Evolutionary conservation across 2,888 invertebrate genomes (phyloP).

Genomic region (Drosophila crucigera): DNA sequence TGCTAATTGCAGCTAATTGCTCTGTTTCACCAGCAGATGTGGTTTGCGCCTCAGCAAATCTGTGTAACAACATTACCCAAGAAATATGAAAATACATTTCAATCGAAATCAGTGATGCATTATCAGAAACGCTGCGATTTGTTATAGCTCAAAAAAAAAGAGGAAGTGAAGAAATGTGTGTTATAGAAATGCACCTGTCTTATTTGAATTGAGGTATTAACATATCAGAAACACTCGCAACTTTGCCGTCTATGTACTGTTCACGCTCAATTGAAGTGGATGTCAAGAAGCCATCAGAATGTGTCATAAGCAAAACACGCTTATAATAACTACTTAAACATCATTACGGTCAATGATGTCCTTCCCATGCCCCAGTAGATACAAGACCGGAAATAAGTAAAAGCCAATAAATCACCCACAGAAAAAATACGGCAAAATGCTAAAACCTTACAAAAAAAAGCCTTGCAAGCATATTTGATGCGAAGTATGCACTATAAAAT

Average conservation of each 20-base stretch:
- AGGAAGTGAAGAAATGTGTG: not conserved
- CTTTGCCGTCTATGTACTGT: slow-evolving; percentile 16
- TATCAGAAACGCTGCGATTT: not conserved
- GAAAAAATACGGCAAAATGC: slow-evolving; percentile 54
- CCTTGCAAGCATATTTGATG: not conserved
- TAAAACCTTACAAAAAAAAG: slow-evolving; percentile 19
- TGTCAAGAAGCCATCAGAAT: slow-evolving; percentile 41
- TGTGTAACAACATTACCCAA: not conserved
- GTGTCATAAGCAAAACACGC: slow-evolving; percentile 44
- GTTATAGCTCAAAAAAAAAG: not conserved
- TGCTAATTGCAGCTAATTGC: slow-evolving; percentile 40
- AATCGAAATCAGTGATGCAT: not conserved
- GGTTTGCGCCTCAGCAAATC: slow-evolving; percentile 41
- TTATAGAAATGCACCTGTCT: not conserved
- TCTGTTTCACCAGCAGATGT: slow-evolving; percentile 59
- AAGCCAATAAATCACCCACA: slow-evolving; percentile 82
- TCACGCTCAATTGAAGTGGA: slow-evolving; percentile 14
- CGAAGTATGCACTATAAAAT: not conserved
- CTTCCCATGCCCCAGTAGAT: slow-evolving; percentile 13
- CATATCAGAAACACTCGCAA: slow-evolving; percentile 3
- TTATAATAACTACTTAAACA: slow-evolving; percentile 64
- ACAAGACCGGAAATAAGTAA: slow-evolving; percentile 81
- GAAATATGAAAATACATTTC: too few relatives aligned
- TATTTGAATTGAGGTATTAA: not conserved
- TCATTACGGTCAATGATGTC: slow-evolving; percentile 39